Base-by-base conservation (phyloP, 2,888 invertebrate species). In the Biston stratarius region DNA sequence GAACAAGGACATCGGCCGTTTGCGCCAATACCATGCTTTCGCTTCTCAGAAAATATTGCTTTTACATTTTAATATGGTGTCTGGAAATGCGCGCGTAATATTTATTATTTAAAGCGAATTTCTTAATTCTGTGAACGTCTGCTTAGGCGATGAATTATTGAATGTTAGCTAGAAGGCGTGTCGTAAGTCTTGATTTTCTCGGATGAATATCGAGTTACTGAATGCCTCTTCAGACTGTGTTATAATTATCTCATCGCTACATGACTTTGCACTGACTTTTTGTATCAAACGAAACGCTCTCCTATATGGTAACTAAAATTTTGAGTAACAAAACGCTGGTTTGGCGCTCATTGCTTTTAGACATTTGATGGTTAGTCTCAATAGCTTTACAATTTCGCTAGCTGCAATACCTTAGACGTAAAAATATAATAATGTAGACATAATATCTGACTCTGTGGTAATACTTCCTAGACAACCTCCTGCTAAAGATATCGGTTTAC, bases 1-100 rank as follows among this genome's bases (percentile, higher is more conserved):
- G 78, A 71, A 73, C 73, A 75, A 74, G 77, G 78, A 36, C 34
- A 55, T 76, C 64, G 73, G 69, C 15, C 70, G 79, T 77, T 82
- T 80, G 73, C 78, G 80, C 75, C 81, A 78, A 74, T 76, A 62
- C 63, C 49, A 60, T 59, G 74, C 78, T 77, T 77, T 78, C 75
- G 69, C 55, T 76, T 78, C 75, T 72, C 56, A 59, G 74, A 72
- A 77, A 75, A 70, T 70, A 69, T 71, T 11, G 63, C 69, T 67
- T 66, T 73, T 67, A 69, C 71, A 70, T 76, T 73, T 64, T 62
- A 67, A 68, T 69, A 58, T 14, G 38, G 38, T 65, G 63, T 57
- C 52, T 51, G 59, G 48, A 48, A 58, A 36, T 58, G 59, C 48
- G 45, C 52, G 57, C 34, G 24, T 51, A 15, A 57, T 61, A 57